A percentile compares a stretch with the other conserved stretches of the same genome.
Conservation (phyloP, 2,797 vertebrate species). For the Enteromius afrohamiltoni region DNA sequence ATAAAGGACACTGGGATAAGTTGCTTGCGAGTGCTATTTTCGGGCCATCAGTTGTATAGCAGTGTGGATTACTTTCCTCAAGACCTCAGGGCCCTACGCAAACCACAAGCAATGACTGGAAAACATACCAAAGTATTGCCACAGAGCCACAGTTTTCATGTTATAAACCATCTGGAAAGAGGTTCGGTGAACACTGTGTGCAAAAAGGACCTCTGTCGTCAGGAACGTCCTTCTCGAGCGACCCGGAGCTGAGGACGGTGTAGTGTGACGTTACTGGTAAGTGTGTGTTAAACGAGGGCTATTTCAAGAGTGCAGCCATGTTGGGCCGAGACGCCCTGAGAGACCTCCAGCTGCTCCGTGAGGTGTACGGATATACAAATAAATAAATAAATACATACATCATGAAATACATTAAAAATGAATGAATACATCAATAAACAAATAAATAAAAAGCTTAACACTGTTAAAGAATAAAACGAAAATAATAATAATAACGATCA, state of each 20-base stretch:
- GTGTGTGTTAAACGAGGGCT: neutral
- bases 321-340: neutral
- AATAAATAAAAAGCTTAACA: no score
- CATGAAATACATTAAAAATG: no score
- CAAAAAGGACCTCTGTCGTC: neutral
- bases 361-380: no score
- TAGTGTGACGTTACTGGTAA: neutral
- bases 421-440: no score
- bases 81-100: neutral
- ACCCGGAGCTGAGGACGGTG: conserved; percentile 8
- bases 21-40: conserved; percentile 4
- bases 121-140: neutral
- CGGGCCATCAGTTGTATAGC: neutral
- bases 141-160: neutral
- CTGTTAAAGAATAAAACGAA: no score
- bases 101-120: neutral
- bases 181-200: neutral
- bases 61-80: conserved; percentile 10
- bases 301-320: conserved; percentile 21
- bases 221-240: neutral
- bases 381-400: no score
- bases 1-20: conserved; percentile 48
- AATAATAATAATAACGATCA: no score
- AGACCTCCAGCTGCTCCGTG: neutral
- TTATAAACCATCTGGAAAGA: neutral